Base-by-base conservation (phyloP, 2,113 vertebrate species). In the Cyanocitta stelleri region DNA sequence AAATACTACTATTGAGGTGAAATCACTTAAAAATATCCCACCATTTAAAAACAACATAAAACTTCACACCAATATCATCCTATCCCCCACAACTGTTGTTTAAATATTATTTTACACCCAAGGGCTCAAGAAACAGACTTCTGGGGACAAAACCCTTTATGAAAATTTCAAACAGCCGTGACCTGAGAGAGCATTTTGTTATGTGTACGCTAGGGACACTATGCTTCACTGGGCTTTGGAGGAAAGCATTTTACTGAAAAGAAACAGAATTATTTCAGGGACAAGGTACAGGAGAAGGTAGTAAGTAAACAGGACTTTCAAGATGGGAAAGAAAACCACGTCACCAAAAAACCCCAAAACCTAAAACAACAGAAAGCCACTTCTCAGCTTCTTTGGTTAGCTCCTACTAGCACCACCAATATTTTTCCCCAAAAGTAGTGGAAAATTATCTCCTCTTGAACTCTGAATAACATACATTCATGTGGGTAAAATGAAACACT, bases 11-110 rank as follows among this genome's bases (percentile, higher is more conserved):
- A 6, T 6, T 82, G 7, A 13, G 39, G 18, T 15, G 52, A 16
- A 82, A 85, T 27, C 11, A 41, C n/a, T 44, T 0, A 16, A 86
- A 85, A 74, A 48, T 7, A 75, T 11, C 10, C 19, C 35, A 46
- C 3, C 23, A 30, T 14, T 82, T 35, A 41, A 75, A 72, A 71
- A 10, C 5, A 62, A n/a, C 1, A 7, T 18, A 24, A 62, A 37
- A 5, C 2, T 9, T 15, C 33, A 56, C 21, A 48, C 2, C 13
- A 22, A 32, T 67, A 76, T 24, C 12, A 49, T 5, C 26, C 9
- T 1, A 0, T 22, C 33, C 29, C 13, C 12, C 7, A 21, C 6
- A 55, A 8, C 6, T 4, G 0, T 7, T 33, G 32, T 64, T 79
- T 56, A 79, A 76, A 35, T 35, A 41, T 11, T 26, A 35, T 46